phyloP scores from a whole-genome alignment of 2,888 invertebrate species.

The Terebella lapidaria region DNA sequence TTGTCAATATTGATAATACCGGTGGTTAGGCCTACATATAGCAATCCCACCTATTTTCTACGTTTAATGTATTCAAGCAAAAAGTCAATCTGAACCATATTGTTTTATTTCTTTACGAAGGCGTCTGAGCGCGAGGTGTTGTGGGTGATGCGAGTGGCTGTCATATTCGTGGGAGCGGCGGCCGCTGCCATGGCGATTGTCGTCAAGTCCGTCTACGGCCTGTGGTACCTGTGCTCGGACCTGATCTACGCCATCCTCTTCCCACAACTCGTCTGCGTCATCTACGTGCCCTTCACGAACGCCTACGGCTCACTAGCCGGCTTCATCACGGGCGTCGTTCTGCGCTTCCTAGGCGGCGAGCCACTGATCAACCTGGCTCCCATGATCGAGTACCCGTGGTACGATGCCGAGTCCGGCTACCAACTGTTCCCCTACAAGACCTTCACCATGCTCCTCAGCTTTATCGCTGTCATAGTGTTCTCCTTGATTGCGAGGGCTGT shows the following conservation, averaged over 20 bases:
- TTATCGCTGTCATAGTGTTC: slow-evolving; percentile 57
- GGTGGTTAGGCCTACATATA: too few species aligned
- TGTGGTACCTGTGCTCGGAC: slow-evolving; percentile 98
- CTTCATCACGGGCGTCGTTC: slow-evolving; percentile 64
- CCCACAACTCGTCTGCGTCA: slow-evolving; percentile 94
- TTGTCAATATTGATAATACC: too few species aligned
- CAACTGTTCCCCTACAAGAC: slow-evolving; percentile 92
- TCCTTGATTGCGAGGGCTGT: neutral
- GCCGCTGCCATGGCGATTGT: slow-evolving; percentile 91
- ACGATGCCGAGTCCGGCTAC: slow-evolving; percentile 57
- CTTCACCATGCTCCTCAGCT: slow-evolving; percentile 70
- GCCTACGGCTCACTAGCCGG: slow-evolving; percentile 82
- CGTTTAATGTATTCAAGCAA: too few species aligned
- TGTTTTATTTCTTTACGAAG: neutral
- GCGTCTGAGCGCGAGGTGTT: slow-evolving; percentile 68
- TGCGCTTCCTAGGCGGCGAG: slow-evolving; percentile 79
- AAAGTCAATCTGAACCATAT: too few species aligned
- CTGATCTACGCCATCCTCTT: slow-evolving; percentile 96
- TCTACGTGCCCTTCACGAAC: slow-evolving; percentile 91
- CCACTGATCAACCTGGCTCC: slow-evolving; percentile 74
- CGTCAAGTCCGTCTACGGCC: slow-evolving; percentile 92
- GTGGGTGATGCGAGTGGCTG: slow-evolving; percentile 79
- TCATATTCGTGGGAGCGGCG: slow-evolving; percentile 82
- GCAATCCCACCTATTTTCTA: too few species aligned
- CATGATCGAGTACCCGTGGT: slow-evolving; percentile 73